Base-by-base conservation (phyloP, 2,797 vertebrate genomes). In the Octomys mimax region DNA sequence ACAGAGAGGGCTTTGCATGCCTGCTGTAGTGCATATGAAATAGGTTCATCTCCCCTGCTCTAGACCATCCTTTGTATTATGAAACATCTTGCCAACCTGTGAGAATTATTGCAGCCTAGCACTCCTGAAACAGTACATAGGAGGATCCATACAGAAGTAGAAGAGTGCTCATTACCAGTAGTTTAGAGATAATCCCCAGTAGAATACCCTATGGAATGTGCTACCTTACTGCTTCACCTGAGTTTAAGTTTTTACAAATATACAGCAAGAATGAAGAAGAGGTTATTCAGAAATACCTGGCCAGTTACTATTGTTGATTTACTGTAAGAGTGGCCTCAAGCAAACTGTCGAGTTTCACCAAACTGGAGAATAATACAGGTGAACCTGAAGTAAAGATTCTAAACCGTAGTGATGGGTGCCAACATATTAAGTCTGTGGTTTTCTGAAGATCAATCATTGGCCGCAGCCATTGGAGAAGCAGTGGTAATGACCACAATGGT, bases 51-150 rank as follows among this genome's bases (percentile, higher is more conserved):
- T 8, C 14, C 66, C 33, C 16, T n/a, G 36, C 39, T 91, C 59
- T 54, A 85, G 61, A 78, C 31, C 21, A 66, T 87, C 75, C 73
- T 61, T 70, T 85, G 59, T 36, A 31, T n/a, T 46, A 59, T 18
- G 54, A 95, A 64, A 3, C n/a, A 71, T n/a, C 4, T 36, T 81
- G 36, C 88, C 46, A 64, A n/a, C 49, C 84, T 52, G 52, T 19
- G 71, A 79, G 26, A 87, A 68, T 57, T 26, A 87, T 70, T 81
- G 6, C 1, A 84, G 7, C 46, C 6, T 46, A 94, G 52, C 71
- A 90, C 61, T 90, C 87, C 28, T 94, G 49, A 92, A 87, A 92
- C 31, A 39, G n/a, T 39, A 39, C n/a, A 70, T 21, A 36, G 68
- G 18, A 70, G 19, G 19, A 71, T 71, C 68, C 68, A 39, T 21